Evolutionary conservation across 2,888 invertebrate genomes (phyloP), one percentile per base, ranked within the genome.

Genomic region (Noctua fimbriata): DNA sequence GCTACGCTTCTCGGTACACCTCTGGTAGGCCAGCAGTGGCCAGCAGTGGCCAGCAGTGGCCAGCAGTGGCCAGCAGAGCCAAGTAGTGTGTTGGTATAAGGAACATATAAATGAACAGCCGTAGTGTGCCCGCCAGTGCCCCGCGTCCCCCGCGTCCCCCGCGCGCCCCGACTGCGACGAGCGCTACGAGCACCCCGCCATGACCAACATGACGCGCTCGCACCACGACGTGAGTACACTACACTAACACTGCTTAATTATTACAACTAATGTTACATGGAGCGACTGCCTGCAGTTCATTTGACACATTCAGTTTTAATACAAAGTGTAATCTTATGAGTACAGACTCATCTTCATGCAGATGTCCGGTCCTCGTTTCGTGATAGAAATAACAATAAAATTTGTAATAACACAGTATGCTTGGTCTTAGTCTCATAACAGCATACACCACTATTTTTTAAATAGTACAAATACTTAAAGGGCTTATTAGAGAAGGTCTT

Each of bases 121-220:
- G 1, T 63, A 63, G 63, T 63, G 0, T 12, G 0, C 2, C 52
- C 24, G 14, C 28, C 90, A 92, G 90, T 91, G 93, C 66, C 92
- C 92, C 16, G 78, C 83, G 82, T 93, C 93, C 1, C 93, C 93
- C 16, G 73, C 86, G 52, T n/a, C n/a, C n/a, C n/a, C 90, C 91
- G 1, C 92, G 90, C 82, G 87, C 79, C 93, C 94, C 6, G 93
- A 93, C 66, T 93, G 94, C 90, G 95, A 96, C 91, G 95, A 95
- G 90, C 90, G 95, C 0, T 93, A 92, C 91, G 94, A 95, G 0
- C 94, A 94, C 76, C 93, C 93, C 81, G 95, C 95, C 87, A 96
- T 96, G 95, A 94, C 94, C 80, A 94, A 94, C 88, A 96, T 96
- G 96, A 94, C 95, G 32, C 87, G 95, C 14, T 95, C 95, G 3